Percentiles rank a stretch among this genome's conserved stretches.
These are phyloP conservation scores for Melinopterus prodromus DNA, from an alignment of 2,888 invertebrate species.

Conservation along the genomic window DNA sequence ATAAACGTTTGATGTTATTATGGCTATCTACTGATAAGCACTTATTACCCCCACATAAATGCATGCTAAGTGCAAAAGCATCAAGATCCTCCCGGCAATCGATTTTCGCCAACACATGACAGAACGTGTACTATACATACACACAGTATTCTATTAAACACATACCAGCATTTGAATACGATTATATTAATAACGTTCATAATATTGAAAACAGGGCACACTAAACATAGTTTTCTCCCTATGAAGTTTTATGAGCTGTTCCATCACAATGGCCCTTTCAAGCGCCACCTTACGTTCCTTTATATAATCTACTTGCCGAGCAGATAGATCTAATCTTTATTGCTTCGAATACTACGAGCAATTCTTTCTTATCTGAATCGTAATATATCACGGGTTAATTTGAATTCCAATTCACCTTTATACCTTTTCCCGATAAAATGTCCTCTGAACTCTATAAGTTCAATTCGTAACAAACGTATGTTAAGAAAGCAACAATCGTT, in stretches of 20 bases:
- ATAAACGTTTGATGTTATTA: constrained; percentile 20
- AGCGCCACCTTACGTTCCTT: neutral
- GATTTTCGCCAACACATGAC: neutral
- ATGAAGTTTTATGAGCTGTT: neutral
- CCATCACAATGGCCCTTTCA: neutral
- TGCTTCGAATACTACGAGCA: constrained; percentile 1
- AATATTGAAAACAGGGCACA: neutral
- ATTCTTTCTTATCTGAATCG: constrained; percentile 4
- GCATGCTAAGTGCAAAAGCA: constrained; percentile 13
- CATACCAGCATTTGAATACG: no score
- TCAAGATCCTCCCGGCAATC: neutral
- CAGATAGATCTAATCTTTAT: constrained; percentile 4
- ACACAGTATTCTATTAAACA: no score
- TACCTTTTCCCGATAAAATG: neutral
- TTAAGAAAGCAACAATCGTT: neutral
- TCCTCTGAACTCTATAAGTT: no score
- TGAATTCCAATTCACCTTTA: neutral
- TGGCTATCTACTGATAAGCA: constrained; percentile 19
- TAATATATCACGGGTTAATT: neutral
- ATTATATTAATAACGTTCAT: neutral
- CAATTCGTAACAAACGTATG: neutral
- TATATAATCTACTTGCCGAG: neutral
- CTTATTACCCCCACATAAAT: constrained; percentile 20
- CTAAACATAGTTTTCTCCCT: neutral
- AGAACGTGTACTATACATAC: neutral